A percentile compares a stretch with the other conserved stretches of the same genome.
Evolutionary conservation across 2,888 invertebrate genomes (phyloP).

Genomic region (Stenolophus ochropezus): DNA sequence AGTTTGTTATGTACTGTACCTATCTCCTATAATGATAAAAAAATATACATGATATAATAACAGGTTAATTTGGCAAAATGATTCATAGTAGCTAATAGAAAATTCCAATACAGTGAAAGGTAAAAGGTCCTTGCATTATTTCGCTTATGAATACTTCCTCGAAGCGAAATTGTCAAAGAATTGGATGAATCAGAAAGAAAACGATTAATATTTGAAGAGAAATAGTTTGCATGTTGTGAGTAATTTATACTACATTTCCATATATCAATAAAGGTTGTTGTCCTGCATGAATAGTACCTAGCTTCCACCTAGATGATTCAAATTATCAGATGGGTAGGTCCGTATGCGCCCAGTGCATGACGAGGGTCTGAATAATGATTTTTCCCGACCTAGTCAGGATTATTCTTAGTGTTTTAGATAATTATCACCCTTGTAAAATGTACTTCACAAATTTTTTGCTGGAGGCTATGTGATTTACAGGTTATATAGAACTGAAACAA

Average conservation of each 20-base stretch:
- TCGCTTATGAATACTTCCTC: constrained; percentile 26
- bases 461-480: background rate
- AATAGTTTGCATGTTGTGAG: constrained; percentile 5
- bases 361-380: constrained; percentile 1
- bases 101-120: constrained; percentile 15
- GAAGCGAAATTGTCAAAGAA: constrained; percentile 21
- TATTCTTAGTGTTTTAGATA: background rate
- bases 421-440: background rate
- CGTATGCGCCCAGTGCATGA: background rate
- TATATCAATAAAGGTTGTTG: constrained; percentile 35
- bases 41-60: background rate
- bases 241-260: constrained; percentile 31
- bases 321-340: background rate
- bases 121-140: constrained; percentile 36
- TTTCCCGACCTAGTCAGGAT: constrained; percentile 18
- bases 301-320: constrained; percentile 26
- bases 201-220: constrained; percentile 24
- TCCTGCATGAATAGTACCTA: constrained; percentile 27
- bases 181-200: constrained; percentile 25
- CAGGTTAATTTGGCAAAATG: background rate
- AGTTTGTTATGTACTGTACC: background rate
- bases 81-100: constrained; percentile 10
- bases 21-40: background rate
- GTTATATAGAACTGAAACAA: background rate
- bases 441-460: background rate